Evolutionary conservation across 2,113 vertebrate species (phyloP).

Genomic region (Eptesicus fuscus): DNA sequence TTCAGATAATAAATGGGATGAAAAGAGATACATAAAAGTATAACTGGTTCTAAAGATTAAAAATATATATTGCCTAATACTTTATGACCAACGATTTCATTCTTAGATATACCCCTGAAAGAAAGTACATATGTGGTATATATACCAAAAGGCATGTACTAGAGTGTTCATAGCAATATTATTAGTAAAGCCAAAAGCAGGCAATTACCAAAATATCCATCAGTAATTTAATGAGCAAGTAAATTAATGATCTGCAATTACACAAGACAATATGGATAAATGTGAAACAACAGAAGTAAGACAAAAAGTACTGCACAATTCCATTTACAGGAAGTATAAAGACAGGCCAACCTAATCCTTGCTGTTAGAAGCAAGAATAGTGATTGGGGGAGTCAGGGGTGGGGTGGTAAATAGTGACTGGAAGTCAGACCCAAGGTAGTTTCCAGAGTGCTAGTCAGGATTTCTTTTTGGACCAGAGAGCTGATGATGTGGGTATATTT

Average conservation of each 20-base stretch:
- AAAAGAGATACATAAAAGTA: neutral
- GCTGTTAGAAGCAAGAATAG: neutral
- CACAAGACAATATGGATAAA: neutral
- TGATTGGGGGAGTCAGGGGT: fast-evolving
- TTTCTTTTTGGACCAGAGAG: neutral
- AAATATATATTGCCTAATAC: neutral
- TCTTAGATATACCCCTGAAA: neutral
- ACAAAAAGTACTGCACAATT: neutral
- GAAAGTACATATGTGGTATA: neutral
- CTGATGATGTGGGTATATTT: neutral
- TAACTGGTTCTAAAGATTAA: neutral
- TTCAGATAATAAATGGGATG: neutral
- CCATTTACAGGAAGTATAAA: neutral
- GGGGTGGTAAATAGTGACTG: too few species aligned
- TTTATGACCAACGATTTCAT: neutral
- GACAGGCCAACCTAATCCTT: neutral
- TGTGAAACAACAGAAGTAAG: neutral
- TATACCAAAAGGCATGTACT: neutral
- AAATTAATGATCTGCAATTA: neutral
- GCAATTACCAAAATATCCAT: neutral
- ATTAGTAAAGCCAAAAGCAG: neutral
- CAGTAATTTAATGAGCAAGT: neutral
- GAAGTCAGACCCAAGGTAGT: too few species aligned
- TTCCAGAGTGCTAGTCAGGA: neutral
- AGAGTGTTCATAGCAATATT: neutral